A percentile compares a stretch with the other conserved stretches of the same genome.
These are phyloP conservation scores for Akabosia matsudoensis DNA, from an alignment of 1,140 invertebrate genomes.

Conservation along the genomic window DNA sequence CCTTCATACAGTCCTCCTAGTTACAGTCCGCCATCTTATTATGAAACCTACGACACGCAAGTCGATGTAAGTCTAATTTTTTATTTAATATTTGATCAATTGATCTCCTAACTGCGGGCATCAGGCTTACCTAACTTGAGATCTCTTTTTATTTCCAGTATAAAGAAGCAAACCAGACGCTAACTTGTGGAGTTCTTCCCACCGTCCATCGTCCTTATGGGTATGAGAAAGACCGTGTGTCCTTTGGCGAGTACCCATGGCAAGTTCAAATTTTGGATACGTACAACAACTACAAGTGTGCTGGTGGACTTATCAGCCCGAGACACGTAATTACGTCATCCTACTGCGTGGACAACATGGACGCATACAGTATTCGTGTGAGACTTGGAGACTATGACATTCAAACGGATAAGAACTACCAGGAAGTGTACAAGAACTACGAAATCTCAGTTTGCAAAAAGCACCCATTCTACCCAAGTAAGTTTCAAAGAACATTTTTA, in stretches of 20 bases:
- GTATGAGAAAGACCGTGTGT: slow-evolving; percentile 28
- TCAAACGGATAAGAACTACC: slow-evolving; percentile 40
- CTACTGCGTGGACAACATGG: slow-evolving; percentile 32
- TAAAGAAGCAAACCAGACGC: slow-evolving; percentile 37
- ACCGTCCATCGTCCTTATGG: slow-evolving; percentile 36
- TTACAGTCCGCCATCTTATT: slow-evolving; percentile 32
- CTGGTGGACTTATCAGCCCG: slow-evolving; percentile 38
- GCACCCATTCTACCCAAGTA: slow-evolving; percentile 41
- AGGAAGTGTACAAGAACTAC: slow-evolving; percentile 41
- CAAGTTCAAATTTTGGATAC: slow-evolving; percentile 38
- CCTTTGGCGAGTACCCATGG: slow-evolving; percentile 45
- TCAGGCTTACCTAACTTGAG: not conserved
- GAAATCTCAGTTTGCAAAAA: slow-evolving; percentile 42
- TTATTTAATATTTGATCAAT: slow-evolving; percentile 2
- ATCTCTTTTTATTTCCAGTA: slow-evolving; percentile 34
- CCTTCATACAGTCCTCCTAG: not conserved
- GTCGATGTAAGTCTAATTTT: slow-evolving; percentile 40
- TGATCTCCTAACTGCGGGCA: not conserved
- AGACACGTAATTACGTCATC: slow-evolving; percentile 42
- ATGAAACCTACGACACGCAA: slow-evolving; percentile 41
- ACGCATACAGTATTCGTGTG: slow-evolving; percentile 31
- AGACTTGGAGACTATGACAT: slow-evolving; percentile 43
- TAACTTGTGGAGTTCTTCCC: slow-evolving; percentile 41
- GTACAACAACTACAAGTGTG: slow-evolving; percentile 37
- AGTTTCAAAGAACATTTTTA: too few relatives aligned